phyloP scores from a whole-genome alignment of 1,140 invertebrate genomes.

The Microvelia longipes region DNA sequence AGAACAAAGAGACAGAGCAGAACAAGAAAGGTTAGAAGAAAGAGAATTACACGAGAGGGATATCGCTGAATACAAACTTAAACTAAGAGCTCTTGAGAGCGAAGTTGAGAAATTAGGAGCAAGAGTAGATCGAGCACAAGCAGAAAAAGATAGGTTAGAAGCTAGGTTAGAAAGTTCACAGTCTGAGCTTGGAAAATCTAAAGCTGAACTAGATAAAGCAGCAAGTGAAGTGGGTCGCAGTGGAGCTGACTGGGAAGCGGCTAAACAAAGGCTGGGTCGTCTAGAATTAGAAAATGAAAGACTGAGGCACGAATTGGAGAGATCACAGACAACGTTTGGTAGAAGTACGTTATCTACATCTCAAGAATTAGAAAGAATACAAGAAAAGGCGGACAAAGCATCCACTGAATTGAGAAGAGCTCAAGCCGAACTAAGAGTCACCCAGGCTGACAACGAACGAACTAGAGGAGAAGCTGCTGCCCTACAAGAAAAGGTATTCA shows the following conservation, averaged over 20 bases:
- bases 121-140: conserved; percentile 63
- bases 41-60: conserved; percentile 83
- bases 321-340: conserved; percentile 63
- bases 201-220: conserved; percentile 81
- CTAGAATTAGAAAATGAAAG: conserved; percentile 81
- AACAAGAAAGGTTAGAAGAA: conserved; percentile 91
- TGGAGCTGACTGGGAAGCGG: conserved; percentile 75
- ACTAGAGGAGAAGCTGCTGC: conserved; percentile 63
- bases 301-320: conserved; percentile 65
- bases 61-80: conserved; percentile 88
- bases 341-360: conserved; percentile 37
- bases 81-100: conserved; percentile 73
- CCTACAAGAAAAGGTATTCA: conserved; percentile 61
- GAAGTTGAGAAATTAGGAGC: conserved; percentile 56
- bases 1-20: conserved; percentile 85
- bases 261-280: conserved; percentile 66
- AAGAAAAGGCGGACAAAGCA: conserved; percentile 74
- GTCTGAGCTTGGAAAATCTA: conserved; percentile 81
- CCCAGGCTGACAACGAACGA: conserved; percentile 71
- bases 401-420: conserved; percentile 68
- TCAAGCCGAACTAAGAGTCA: conserved; percentile 62
- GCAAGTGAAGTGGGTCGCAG: conserved; percentile 74
- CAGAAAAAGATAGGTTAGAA: conserved; percentile 79
- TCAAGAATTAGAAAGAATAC: conserved; percentile 64
- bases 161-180: conserved; percentile 81